Evolutionary conservation across 2,113 vertebrate genomes (phyloP), one percentile per base, ranked within the genome.

Genomic region (Pimephales promelas): DNA sequence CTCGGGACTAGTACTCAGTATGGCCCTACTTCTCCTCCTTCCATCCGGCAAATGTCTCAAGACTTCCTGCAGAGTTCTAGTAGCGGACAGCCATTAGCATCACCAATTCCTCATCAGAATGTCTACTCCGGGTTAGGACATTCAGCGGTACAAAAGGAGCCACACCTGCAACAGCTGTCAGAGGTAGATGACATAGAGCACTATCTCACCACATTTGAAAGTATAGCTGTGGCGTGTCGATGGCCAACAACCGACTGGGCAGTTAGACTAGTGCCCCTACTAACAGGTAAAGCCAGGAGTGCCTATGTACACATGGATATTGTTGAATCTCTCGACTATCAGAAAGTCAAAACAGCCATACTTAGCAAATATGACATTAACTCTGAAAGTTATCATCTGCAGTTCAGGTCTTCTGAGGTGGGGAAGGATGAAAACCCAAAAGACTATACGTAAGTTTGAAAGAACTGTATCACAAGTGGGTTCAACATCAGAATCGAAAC

Each of bases 311-410:
- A 31, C 3, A 31, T 31, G 31, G 62, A 88, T 3, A 24, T 71
- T 3, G 71, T 34, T 40, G 40, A 81, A 0, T 54, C 59, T 9
- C 57, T 72, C 1, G 31, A 31, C 31, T 31, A 31, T 31, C 31
- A 31, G 31, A 31, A 31, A 31, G 31, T 31, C 31, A 31, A 31
- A 31, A 31, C 31, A 31, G 31, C 31, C 31, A 31, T 31, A 31
- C 31, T 31, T 31, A 31, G 31, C 31, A 31, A 31, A 31, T 86
- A 82, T 59, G 70, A 68, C 22, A 86, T 79, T 8, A 88, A 79
- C 34, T n/a, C 84, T 24, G 70, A 88, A 59, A 82, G 62, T n/a
- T 84, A 81, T 11, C n/a, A 22, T 7, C 36, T 75, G 26, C 36
- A 47, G 24, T 86, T 86, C 5, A 11, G 28, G 3, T 49, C 71